A percentile compares a stretch with the other conserved stretches of the same genome.
Conservation (phyloP, 2,113 vertebrate species). For the Petroica traversi region DNA sequence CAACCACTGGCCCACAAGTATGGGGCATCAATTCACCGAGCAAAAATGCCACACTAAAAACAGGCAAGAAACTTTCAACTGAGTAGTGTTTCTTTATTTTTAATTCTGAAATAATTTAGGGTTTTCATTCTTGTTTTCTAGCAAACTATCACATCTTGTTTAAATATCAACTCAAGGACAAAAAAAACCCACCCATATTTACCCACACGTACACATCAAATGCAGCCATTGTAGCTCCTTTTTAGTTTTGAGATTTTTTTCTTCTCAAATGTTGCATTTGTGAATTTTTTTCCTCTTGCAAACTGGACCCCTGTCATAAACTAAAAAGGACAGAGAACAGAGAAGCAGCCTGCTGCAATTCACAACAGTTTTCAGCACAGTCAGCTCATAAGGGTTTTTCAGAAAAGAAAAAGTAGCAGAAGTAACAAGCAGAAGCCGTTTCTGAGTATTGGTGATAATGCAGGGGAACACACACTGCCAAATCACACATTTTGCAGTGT, state of each 20-base stretch:
- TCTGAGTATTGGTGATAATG: background rate
- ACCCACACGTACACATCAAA: background rate
- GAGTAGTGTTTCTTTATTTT: background rate
- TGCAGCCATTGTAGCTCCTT: background rate
- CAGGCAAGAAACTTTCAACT: background rate
- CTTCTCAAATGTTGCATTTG: no score
- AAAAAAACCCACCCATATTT: background rate
- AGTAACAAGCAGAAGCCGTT: background rate
- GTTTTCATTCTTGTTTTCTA: background rate
- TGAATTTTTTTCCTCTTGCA: no score
- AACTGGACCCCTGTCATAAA: no score
- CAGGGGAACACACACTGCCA: background rate
- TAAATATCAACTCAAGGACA: background rate
- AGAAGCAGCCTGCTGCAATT: background rate
- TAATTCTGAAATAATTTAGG: background rate
- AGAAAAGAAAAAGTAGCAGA: background rate
- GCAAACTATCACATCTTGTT: background rate
- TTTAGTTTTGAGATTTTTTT: no score
- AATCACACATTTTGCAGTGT: background rate
- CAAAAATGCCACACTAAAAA: background rate
- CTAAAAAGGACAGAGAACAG: background rate
- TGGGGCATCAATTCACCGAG: background rate
- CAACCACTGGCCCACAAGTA: background rate
- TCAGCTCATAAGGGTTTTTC: background rate
- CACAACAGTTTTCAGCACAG: background rate